Percentiles rank a stretch among this genome's conserved stretches.
These are phyloP conservation scores for Camponotus fellah DNA, from an alignment of 2,888 invertebrate genomes.

Conservation along the genomic window DNA sequence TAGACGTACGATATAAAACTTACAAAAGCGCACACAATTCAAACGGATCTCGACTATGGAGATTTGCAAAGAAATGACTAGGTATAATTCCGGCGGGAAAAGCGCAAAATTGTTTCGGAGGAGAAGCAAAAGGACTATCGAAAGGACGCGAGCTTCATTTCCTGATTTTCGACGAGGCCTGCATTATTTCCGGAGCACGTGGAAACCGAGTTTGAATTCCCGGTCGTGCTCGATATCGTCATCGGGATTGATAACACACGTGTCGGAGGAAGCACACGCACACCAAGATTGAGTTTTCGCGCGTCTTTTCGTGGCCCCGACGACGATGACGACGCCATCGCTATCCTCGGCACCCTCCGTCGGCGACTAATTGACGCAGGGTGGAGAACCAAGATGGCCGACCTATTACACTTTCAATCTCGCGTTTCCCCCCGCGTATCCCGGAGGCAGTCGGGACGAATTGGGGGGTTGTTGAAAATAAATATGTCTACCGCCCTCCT, in stretches of 20 bases:
- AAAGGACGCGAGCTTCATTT: conserved; percentile 74
- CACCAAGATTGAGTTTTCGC: conserved; percentile 34
- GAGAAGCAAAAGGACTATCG: conserved; percentile 57
- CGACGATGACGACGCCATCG: conserved; percentile 77
- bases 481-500: conserved; percentile 62
- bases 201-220: conserved; percentile 75
- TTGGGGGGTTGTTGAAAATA: conserved; percentile 71
- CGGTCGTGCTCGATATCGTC: conserved; percentile 50
- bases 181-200: conserved; percentile 73
- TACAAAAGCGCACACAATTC: background rate
- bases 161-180: conserved; percentile 69
- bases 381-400: conserved; percentile 84
- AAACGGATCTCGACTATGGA: background rate
- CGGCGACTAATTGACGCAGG: conserved; percentile 83
- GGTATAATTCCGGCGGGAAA: conserved; percentile 40
- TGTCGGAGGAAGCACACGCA: conserved; percentile 49
- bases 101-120: conserved; percentile 63
- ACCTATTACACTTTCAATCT: conserved; percentile 85
- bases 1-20: background rate
- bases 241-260: conserved; percentile 21
- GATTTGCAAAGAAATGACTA: background rate
- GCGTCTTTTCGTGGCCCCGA: conserved; percentile 45
- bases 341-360: conserved; percentile 79
- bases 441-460: conserved; percentile 64
- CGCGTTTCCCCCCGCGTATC: conserved; percentile 68